These are phyloP conservation scores for Amblyopsis rosae DNA, from an alignment of 2,113 vertebrate genomes.

Conservation along the genomic window DNA sequence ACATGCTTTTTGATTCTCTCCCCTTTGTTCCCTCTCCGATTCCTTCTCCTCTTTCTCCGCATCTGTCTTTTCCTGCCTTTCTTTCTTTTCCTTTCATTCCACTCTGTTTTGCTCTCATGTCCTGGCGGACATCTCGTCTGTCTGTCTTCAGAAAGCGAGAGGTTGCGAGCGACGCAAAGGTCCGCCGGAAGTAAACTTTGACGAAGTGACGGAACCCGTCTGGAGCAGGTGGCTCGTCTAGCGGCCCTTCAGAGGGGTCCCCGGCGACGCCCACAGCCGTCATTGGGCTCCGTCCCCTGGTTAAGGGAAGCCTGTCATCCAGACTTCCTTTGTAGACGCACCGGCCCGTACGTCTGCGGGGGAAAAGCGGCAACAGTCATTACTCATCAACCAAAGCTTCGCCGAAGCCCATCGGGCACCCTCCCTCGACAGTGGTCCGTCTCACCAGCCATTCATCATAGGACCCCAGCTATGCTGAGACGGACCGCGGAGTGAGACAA, in stretches of 20 bases:
- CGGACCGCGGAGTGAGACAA: conserved; percentile 46
- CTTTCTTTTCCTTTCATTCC: background rate
- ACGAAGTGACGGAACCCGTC: conserved; percentile 54
- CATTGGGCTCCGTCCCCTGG: conserved; percentile 51
- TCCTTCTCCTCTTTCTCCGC: background rate
- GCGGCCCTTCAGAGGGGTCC: background rate
- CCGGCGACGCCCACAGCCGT: conserved; percentile 3
- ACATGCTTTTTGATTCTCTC: conserved; percentile 53
- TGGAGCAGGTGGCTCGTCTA: conserved; percentile 47
- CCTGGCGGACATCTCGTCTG: conserved; percentile 28
- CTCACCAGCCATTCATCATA: conserved; percentile 72
- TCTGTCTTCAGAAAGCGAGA: conserved; percentile 11
- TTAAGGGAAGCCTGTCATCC: conserved; percentile 61
- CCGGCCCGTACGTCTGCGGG: conserved; percentile 55
- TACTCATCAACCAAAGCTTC: conserved; percentile 72
- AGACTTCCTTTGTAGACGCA: conserved; percentile 63
- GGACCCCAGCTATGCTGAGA: conserved; percentile 65
- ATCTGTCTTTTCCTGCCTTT: background rate
- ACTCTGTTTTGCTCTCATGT: background rate
- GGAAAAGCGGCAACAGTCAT: conserved; percentile 60
- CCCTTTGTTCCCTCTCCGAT: background rate
- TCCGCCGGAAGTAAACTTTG: conserved; percentile 19
- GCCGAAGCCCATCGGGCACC: conserved; percentile 53
- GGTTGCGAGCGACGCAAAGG: conserved; percentile 13
- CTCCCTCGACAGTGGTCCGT: conserved; percentile 72